Conservation (phyloP, 2,797 vertebrate species). For the Microtus obscurus region DNA sequence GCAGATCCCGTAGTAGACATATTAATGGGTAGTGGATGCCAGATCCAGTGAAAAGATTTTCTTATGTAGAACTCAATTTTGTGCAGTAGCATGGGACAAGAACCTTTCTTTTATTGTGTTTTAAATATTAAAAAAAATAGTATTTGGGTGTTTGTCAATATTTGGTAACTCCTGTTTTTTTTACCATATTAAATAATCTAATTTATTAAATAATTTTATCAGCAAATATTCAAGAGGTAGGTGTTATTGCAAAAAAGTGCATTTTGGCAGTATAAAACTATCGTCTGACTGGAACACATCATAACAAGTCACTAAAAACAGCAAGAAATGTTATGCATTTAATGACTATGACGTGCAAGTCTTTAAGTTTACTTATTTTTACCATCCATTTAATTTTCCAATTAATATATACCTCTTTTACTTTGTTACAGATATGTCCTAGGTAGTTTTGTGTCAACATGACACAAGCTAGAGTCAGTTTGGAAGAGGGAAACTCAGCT, state of each 20-base stretch:
- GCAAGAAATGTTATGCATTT: not conserved
- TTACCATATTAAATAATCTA: not conserved
- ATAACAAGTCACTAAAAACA: not conserved
- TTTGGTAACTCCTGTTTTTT: not conserved
- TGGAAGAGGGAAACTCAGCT: not conserved
- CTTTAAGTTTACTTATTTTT: not conserved
- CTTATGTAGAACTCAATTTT: not conserved
- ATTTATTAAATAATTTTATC: not conserved
- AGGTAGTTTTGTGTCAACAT: not conserved
- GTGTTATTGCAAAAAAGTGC: not conserved
- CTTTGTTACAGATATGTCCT: not conserved
- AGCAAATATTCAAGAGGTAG: not conserved
- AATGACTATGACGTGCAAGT: not conserved
- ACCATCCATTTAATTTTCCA: not conserved
- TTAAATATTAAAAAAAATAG: slow-evolving; percentile 12
- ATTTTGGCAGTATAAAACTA: not conserved
- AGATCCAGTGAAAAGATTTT: slow-evolving; percentile 23
- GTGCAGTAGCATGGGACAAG: not conserved
- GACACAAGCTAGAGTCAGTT: not conserved
- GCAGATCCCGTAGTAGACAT: not conserved
- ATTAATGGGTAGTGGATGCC: not conserved
- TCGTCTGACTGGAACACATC: not conserved
- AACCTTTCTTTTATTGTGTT: not conserved
- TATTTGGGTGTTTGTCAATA: not conserved
- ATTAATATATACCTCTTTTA: not conserved